Percentiles rank a stretch among this genome's conserved stretches.
These are phyloP conservation scores for Percopsis transmontana DNA, from an alignment of 2,113 vertebrate species.

Conservation along the genomic window DNA sequence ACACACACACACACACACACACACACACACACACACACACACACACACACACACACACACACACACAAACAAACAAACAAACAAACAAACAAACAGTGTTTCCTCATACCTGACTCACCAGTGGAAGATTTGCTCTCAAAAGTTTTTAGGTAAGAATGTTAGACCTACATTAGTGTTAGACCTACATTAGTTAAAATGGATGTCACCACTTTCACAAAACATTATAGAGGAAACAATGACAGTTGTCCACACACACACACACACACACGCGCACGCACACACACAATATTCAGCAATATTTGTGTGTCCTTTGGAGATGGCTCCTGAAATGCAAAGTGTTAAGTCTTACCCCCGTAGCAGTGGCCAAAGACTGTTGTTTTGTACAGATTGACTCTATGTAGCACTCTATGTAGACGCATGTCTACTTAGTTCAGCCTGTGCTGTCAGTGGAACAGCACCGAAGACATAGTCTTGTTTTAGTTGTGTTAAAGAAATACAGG, in stretches of 20 bases:
- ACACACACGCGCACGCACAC: constrained; percentile 3
- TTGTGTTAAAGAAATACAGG: background rate
- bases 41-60: background rate
- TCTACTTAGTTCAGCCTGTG: constrained; percentile 3
- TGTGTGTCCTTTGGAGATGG: background rate
- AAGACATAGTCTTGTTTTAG: background rate
- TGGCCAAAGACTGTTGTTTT: constrained; percentile 75
- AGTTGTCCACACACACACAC: constrained; percentile 1
- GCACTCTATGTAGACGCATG: constrained; percentile 15
- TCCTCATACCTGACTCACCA: background rate
- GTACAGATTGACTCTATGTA: constrained; percentile 24
- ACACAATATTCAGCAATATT: too few relatives aligned
- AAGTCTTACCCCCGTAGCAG: constrained; percentile 49
- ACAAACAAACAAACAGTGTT: background rate
- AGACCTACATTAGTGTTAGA: background rate
- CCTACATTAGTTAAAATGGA: constrained; percentile 20
- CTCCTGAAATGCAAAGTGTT: constrained; percentile 51
- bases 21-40: background rate
- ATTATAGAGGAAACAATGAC: background rate
- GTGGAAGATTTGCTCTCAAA: background rate
- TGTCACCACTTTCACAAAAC: background rate
- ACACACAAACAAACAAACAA: background rate
- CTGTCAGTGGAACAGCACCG: too few relatives aligned
- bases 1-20: constrained; percentile 61
- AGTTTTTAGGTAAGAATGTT: background rate